A percentile compares a stretch with the other conserved stretches of the same genome.
phyloP scores from a whole-genome alignment of 2,113 vertebrate species.

The Plecotus auritus region DNA sequence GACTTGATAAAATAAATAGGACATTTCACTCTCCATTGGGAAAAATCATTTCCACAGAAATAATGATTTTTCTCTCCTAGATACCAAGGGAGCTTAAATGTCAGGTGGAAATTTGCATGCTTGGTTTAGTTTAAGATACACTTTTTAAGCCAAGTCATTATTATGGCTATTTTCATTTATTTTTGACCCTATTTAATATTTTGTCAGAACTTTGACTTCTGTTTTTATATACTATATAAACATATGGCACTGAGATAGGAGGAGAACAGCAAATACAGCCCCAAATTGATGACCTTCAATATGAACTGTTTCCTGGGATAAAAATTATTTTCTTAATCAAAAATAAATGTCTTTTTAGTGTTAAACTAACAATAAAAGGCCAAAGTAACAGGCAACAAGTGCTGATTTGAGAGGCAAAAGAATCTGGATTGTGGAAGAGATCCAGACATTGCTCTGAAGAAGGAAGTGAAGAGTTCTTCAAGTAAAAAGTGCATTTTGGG shows the following conservation, averaged over 20 bases:
- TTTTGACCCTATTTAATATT: neutral
- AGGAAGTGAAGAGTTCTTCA: neutral
- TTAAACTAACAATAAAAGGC: neutral
- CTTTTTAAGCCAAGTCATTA: neutral
- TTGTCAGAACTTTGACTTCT: neutral
- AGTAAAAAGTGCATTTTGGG: neutral
- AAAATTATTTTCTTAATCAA: neutral
- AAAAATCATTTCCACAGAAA: constrained; percentile 24
- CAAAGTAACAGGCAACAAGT: neutral
- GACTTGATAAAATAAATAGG: neutral
- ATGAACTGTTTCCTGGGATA: neutral
- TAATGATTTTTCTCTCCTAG: neutral
- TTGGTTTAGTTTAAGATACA: constrained; percentile 4
- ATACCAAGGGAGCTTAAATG: constrained; percentile 13
- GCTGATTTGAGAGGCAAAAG: neutral
- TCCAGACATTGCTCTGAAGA: neutral
- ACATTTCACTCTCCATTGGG: neutral
- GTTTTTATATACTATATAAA: neutral
- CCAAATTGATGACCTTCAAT: neutral
- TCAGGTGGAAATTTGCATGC: neutral
- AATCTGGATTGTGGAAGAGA: neutral
- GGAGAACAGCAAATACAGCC: neutral
- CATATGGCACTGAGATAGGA: neutral
- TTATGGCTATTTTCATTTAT: constrained; percentile 22
- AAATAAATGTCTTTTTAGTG: neutral